Percentiles rank a stretch among this genome's conserved stretches.
Evolutionary conservation across 2,113 vertebrate species (phyloP).

Genomic region (Mustelus asterias): DNA sequence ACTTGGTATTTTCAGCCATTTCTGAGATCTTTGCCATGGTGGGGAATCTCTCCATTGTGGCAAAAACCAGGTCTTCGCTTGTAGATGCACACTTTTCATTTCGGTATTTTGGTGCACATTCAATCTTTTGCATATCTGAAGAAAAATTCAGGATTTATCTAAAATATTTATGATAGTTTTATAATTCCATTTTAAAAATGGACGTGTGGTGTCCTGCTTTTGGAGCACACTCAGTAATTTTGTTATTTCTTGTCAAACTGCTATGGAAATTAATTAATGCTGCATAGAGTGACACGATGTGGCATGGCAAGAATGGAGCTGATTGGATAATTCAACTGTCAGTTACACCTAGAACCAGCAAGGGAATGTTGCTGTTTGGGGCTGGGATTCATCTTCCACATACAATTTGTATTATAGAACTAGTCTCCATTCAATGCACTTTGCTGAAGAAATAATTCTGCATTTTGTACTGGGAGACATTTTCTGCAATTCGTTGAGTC

Average conservation of each 20-base stretch:
- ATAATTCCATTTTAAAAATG: not conserved
- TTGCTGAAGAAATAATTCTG: not conserved
- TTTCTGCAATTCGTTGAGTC: not conserved
- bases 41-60: no score
- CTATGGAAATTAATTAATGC: not conserved
- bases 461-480: not conserved
- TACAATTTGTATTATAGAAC: no score
- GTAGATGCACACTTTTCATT: no score
- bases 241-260: not conserved
- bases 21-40: no score
- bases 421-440: no score
- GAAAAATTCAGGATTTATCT: not conserved
- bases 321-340: not conserved
- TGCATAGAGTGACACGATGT: not conserved
- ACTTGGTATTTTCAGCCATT: no score
- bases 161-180: not conserved
- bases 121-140: not conserved
- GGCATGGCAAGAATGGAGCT: not conserved
- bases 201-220: not conserved
- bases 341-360: no score
- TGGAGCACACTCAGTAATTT: not conserved
- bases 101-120: not conserved
- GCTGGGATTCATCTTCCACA: no score
- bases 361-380: no score
- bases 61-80: no score